phyloP scores from a whole-genome alignment of 1,140 invertebrate species.

The Vollenhovia emeryi region DNA sequence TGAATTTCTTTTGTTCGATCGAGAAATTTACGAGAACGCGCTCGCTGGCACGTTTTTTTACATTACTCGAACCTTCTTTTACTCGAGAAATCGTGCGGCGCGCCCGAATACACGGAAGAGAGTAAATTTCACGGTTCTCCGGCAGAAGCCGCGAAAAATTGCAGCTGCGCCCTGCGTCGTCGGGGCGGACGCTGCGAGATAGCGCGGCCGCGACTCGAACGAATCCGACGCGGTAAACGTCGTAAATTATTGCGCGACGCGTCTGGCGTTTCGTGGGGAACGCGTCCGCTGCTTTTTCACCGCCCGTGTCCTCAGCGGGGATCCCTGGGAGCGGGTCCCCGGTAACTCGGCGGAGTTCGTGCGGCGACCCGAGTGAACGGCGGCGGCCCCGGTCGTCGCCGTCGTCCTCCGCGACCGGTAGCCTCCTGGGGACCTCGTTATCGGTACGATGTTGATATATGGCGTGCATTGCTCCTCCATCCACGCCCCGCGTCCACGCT shows the following conservation, averaged over 20 bases:
- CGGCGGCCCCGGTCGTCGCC: constrained; percentile 28
- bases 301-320: constrained; percentile 58
- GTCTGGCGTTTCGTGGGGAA: constrained; percentile 22
- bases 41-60: no score
- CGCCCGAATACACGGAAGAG: not conserved
- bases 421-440: constrained; percentile 81
- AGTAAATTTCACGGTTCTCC: not conserved
- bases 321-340: constrained; percentile 41
- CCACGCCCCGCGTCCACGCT: constrained; percentile 76
- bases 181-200: not conserved
- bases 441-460: constrained; percentile 82
- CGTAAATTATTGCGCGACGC: constrained; percentile 64
- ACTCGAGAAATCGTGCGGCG: not conserved
- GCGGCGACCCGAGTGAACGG: constrained; percentile 61
- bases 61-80: not conserved
- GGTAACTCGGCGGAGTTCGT: constrained; percentile 44
- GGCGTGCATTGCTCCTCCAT: constrained; percentile 79
- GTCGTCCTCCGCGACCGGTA: constrained; percentile 71
- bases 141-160: not conserved
- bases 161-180: not conserved
- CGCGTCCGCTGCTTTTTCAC: constrained; percentile 67
- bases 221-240: constrained; percentile 31
- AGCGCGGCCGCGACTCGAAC: not conserved
- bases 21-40: not conserved
- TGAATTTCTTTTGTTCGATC: not conserved